phyloP scores from a whole-genome alignment of 1,140 invertebrate genomes.

The Aphelenchoides besseyi region DNA sequence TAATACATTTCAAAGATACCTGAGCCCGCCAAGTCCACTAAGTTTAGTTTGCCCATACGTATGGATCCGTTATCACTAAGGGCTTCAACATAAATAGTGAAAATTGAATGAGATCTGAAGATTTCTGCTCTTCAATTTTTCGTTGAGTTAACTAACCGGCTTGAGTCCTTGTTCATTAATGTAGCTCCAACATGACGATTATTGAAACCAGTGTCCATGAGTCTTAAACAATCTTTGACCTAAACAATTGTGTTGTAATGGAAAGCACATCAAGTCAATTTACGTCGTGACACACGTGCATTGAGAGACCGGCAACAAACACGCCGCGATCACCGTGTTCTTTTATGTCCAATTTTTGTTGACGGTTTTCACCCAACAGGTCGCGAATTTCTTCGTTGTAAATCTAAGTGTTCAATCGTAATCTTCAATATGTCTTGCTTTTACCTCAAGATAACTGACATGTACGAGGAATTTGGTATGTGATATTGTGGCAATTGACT shows the following conservation, averaged over 20 bases:
- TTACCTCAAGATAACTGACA: conserved; percentile 80
- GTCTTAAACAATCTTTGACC: conserved; percentile 72
- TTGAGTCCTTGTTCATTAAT: conserved; percentile 81
- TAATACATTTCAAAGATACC: no score
- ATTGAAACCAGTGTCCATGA: conserved; percentile 75
- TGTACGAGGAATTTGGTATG: conserved; percentile 79
- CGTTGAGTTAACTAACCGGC: conserved; percentile 57
- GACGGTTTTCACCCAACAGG: conserved; percentile 73
- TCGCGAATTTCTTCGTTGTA: conserved; percentile 82
- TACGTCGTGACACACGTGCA: no score
- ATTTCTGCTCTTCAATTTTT: conserved; percentile 70
- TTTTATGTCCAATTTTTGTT: conserved; percentile 74
- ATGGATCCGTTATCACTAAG: conserved; percentile 68
- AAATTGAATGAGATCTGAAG: conserved; percentile 81
- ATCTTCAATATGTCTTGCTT: neutral
- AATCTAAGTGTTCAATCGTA: conserved; percentile 66
- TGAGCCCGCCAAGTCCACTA: conserved; percentile 73
- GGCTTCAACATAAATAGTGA: conserved; percentile 81
- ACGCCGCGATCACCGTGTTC: conserved; percentile 77
- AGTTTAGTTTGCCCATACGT: conserved; percentile 76
- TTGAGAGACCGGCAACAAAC: conserved; percentile 76
- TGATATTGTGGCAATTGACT: conserved; percentile 78
- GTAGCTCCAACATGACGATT: conserved; percentile 76
- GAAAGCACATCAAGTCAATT: conserved; percentile 51
- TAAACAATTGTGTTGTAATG: conserved; percentile 47